Base-by-base conservation (phyloP, 2,888 invertebrate species). In the Blastobasis adustella region DNA sequence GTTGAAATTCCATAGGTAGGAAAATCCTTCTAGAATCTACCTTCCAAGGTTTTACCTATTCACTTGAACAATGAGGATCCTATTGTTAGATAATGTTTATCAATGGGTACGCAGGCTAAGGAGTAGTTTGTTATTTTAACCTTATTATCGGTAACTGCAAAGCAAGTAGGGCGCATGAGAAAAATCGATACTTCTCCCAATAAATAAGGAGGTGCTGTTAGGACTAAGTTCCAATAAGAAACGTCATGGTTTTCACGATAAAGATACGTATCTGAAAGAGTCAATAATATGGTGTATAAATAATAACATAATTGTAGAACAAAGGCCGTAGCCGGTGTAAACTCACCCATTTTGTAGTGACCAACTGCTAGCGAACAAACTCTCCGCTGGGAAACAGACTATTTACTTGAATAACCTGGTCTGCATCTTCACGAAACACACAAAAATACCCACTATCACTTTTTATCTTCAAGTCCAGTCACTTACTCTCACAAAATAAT, bases 111-210 rank as follows among this genome's bases (percentile, higher is more conserved):
- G 10, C 43, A 10, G n/a, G 43, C 10, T 43, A 43, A 10, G 5
- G n/a, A 10, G 10, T n/a, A 5, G 43, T 10, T 43, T 43, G 5
- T 10, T 8, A 43, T 5, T 10, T 43, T 10, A 10, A 43, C 43
- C 10, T 39, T 10, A 39, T 38, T 38, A 6, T 38, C 10, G 10
- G 8, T 37, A 9, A 46, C n/a, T 49, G 39, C 49, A 23, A 23
- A 23, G 23, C 57, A 58, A 59, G 53, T 54, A 58, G 62, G 67
- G 74, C 72, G 78, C 76, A 72, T 76, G 78, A 70, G 66, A 78
- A 82, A 83, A 86, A 86, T 86, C 86, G 70, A 86, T 86, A 86
- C 60, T 76, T 73, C 57, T 58, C 61, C 73, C 79, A 81, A 74
- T 65, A 75, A 69, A 73, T 65, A 73, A 66, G 55, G 58, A 49